phyloP scores from a whole-genome alignment of 2,113 vertebrate species.

The Gavia stellata region DNA sequence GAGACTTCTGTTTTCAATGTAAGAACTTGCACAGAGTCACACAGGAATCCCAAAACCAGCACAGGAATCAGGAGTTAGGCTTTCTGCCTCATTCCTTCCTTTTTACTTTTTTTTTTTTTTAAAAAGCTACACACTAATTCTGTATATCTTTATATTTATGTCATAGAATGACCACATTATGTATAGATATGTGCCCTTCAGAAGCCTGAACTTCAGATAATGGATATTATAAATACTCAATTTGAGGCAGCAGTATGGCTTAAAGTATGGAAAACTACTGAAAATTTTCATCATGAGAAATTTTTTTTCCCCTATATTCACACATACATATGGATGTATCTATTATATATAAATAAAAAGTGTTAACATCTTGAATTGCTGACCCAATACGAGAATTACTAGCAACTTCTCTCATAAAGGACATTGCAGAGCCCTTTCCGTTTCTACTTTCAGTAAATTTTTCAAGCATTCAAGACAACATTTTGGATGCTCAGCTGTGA shows the following conservation, averaged over 20 bases:
- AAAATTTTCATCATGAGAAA: neutral
- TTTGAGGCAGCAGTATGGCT: neutral
- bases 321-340: neutral
- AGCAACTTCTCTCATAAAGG: slow-evolving; percentile 18
- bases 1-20: neutral
- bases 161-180: neutral
- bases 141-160: neutral
- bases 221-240: neutral
- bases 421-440: slow-evolving; percentile 3
- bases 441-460: slow-evolving; percentile 44
- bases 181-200: neutral
- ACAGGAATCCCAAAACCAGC: neutral
- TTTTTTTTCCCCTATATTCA: neutral
- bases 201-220: neutral
- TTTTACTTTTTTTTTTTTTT: neutral
- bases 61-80: neutral
- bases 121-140: neutral
- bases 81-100: neutral
- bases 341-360: neutral
- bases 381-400: slow-evolving; percentile 17
- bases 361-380: neutral
- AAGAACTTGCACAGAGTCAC: neutral
- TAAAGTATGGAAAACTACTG: neutral
- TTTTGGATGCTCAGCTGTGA: slow-evolving; percentile 66
- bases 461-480: slow-evolving; percentile 46